Base-by-base conservation (phyloP, 2,113 vertebrate species). In the Hepsetus odoe region DNA sequence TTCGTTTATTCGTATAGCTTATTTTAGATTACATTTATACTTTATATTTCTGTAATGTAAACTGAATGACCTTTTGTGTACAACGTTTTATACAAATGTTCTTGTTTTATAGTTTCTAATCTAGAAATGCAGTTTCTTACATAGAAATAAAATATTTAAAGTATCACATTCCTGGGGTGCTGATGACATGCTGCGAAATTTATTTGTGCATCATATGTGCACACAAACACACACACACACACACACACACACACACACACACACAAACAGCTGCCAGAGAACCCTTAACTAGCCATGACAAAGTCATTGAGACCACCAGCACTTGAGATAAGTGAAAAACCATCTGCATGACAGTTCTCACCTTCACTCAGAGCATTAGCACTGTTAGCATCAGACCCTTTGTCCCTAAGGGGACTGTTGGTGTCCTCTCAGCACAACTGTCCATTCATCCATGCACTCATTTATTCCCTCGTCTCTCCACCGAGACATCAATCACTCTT, bases 301-400 rank as follows among this genome's bases (percentile, higher is more conserved):
- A 56, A 44, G 51, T 87, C 82, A 80, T 7, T 24, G 80, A 85
- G 81, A 73, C 75, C 72, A 86, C 90, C 75, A 69, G 58, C 67
- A 55, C 65, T 28, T 14, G 7, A 71, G 56, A 53, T 73, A 76
- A 62, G 55, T 69, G 79, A 80, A 80, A 68, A 76, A 62, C 73
- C 64, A 59, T 74, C 65, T 59, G 51, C 51, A 75, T 33, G 46
- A 10, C 46, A 64, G 38, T 79, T 79, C 62, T 53, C 68, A 53
- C 68, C 67, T 72, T 72, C 44, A 72, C 55, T 70, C 12, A 58
- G 42, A 12, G 24, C 56, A 70, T 42, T 46, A 22, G 53, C 12
- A 22, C 20, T 55, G n/a, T 55, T 55, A 55, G 51, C 51, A 66
- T 71, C 13, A 30, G 18, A 14, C 8, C 68, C 44, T 20, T 11